A percentile compares a stretch with the other conserved stretches of the same genome.
Evolutionary conservation across 2,888 invertebrate genomes (phyloP).

Genomic region (Pachydiplax longipennis): DNA sequence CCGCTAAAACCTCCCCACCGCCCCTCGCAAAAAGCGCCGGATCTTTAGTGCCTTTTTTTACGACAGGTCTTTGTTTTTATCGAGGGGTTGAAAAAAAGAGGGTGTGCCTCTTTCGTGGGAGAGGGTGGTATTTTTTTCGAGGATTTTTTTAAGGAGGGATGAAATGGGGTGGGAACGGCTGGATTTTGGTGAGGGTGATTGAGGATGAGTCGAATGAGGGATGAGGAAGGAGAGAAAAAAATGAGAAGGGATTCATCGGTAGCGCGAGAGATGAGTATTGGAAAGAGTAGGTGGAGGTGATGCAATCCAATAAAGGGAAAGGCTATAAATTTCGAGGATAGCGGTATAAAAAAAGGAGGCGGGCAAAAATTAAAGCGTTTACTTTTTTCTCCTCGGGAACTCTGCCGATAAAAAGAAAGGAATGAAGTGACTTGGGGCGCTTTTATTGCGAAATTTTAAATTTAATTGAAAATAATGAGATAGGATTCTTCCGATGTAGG

Average conservation of each 20-base stretch:
- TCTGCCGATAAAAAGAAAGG: neutral
- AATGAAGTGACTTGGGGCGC: neutral
- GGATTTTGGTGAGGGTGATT: neutral
- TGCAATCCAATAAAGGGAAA: slow-evolving; percentile 41
- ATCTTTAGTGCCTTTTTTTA: slow-evolving; percentile 42
- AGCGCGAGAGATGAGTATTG: slow-evolving; percentile 43
- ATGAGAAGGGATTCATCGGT: slow-evolving; percentile 12
- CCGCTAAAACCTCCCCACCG: slow-evolving; percentile 27
- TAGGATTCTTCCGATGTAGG: neutral
- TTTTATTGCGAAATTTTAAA: neutral
- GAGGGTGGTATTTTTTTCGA: neutral
- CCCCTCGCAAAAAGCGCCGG: slow-evolving; percentile 18
- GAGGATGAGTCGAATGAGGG: slow-evolving; percentile 18
- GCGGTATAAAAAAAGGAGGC: slow-evolving; percentile 18
- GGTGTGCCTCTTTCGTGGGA: neutral
- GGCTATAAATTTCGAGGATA: slow-evolving; percentile 41
- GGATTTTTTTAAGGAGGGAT: neutral
- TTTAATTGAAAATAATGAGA: slow-evolving; percentile 27
- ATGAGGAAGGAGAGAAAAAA: neutral
- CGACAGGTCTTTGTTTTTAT: slow-evolving; percentile 43
- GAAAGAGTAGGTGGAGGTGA: slow-evolving; percentile 33
- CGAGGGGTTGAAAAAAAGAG: neutral
- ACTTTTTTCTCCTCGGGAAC: neutral
- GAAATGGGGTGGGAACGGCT: neutral
- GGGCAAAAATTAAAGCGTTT: slow-evolving; percentile 34